Evolutionary conservation across 2,797 vertebrate genomes (phyloP).

Genomic region (Enteromius viviparus): DNA sequence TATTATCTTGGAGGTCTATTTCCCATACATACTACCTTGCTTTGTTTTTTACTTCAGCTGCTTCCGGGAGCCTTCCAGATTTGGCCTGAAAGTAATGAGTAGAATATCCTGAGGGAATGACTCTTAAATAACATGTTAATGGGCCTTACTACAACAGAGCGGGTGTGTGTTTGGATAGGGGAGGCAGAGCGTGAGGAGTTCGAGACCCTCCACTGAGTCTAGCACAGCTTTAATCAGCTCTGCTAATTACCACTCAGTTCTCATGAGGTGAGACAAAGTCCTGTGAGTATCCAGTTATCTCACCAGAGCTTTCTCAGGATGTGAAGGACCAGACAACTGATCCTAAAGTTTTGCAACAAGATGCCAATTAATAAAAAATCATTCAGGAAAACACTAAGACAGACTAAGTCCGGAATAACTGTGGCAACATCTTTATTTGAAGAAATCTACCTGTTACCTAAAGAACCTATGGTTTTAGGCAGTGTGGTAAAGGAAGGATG

Average conservation of each 20-base stretch:
- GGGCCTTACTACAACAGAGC: constrained; percentile 60
- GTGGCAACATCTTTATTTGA: too few relatives aligned
- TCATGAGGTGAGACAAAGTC: constrained; percentile 9
- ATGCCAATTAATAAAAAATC: not conserved
- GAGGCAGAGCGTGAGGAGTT: constrained; percentile 17
- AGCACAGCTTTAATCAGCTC: constrained; percentile 48
- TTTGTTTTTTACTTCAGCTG: not conserved
- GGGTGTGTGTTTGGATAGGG: constrained; percentile 26
- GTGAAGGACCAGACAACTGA: constrained; percentile 10
- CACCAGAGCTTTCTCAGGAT: not conserved
- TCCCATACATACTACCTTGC: not conserved
- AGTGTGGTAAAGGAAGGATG: too few relatives aligned
- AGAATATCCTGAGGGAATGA: constrained; percentile 39
- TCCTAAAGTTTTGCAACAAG: constrained; percentile 2
- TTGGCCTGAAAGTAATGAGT: constrained; percentile 26
- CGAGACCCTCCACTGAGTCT: constrained; percentile 16
- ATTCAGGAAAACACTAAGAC: not conserved
- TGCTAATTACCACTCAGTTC: constrained; percentile 38
- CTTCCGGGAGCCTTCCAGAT: not conserved
- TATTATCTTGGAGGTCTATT: not conserved
- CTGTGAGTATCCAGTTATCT: constrained; percentile 23
- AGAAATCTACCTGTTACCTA: too few relatives aligned
- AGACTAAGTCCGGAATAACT: too few relatives aligned
- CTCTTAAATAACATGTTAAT: constrained; percentile 54
- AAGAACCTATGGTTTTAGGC: too few relatives aligned